Evolutionary conservation across 2,797 vertebrate genomes (phyloP).

Genomic region (Hybognathus amarus): DNA sequence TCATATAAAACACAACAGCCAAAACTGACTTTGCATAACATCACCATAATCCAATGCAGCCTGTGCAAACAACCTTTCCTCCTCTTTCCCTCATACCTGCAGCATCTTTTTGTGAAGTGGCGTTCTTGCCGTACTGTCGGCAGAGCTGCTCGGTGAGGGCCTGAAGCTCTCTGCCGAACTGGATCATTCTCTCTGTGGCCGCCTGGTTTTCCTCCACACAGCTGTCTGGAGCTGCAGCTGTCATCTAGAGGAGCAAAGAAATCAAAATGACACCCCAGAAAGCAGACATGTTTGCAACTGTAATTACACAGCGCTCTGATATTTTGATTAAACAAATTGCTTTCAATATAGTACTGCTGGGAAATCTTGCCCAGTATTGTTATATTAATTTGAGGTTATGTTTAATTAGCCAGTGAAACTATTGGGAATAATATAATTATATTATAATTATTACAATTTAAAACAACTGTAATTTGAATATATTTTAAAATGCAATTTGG

Average conservation of each 20-base stretch:
- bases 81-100: conserved; percentile 80
- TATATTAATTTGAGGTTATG: not conserved
- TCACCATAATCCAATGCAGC: not conserved
- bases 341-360: not conserved
- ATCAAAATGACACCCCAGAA: not conserved
- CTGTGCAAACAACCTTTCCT: not conserved
- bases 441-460: not conserved
- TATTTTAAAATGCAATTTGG: not conserved
- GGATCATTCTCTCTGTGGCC: conserved; percentile 96
- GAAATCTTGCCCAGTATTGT: not conserved
- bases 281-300: not conserved
- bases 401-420: not conserved
- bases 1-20: not conserved
- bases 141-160: conserved; percentile 92
- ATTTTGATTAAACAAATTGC: not conserved
- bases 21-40: not conserved
- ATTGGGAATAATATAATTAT: not conserved
- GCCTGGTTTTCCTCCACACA: conserved; percentile 95
- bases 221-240: conserved; percentile 86
- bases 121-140: conserved; percentile 92
- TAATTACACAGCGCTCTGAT: not conserved
- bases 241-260: conserved; percentile 78
- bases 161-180: conserved; percentile 96
- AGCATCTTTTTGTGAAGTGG: conserved; percentile 94
- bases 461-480: not conserved